phyloP scores from a whole-genome alignment of 1,140 invertebrate species.

The Hyposmocoma kahamanoa region DNA sequence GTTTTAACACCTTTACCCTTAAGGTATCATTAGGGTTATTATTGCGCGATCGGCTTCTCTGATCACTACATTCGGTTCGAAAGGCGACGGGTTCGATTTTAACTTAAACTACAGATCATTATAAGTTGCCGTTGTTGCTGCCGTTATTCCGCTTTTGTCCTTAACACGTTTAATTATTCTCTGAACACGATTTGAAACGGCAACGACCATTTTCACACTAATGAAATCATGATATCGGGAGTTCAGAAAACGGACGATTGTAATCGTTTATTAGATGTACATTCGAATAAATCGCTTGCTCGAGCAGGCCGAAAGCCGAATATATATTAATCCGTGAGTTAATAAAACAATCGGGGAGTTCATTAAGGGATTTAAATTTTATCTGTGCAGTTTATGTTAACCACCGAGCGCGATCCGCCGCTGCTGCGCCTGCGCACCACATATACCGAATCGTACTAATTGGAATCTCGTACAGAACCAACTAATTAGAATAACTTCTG shows the following conservation, averaged over 20 bases:
- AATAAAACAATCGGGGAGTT: slow-evolving; percentile 38
- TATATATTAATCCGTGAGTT: slow-evolving; percentile 28
- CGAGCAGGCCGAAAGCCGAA: slow-evolving; percentile 19
- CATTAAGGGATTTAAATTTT: slow-evolving; percentile 51
- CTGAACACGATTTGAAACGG: neutral
- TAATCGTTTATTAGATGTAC: neutral
- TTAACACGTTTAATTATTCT: neutral
- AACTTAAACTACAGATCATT: slow-evolving; percentile 14
- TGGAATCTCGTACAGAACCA: slow-evolving; percentile 36
- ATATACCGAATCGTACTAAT: slow-evolving; percentile 44
- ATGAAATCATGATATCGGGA: neutral
- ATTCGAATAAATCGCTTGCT: neutral
- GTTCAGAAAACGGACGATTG: neutral
- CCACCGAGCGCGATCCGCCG: slow-evolving; percentile 19
- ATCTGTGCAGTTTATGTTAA: slow-evolving; percentile 47
- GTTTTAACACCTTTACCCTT: slow-evolving; percentile 69
- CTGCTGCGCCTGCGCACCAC: slow-evolving; percentile 10
- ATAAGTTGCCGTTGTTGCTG: neutral
- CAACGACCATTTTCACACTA: neutral
- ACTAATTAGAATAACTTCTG: slow-evolving; percentile 49
- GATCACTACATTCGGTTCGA: slow-evolving; percentile 17
- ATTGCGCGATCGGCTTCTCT: slow-evolving; percentile 34
- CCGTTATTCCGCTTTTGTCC: slow-evolving; percentile 1
- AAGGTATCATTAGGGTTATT: slow-evolving; percentile 66
- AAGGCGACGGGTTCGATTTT: slow-evolving; percentile 23